Conservation (phyloP, 2,888 invertebrate species). For the Drosophila anomelani region DNA sequence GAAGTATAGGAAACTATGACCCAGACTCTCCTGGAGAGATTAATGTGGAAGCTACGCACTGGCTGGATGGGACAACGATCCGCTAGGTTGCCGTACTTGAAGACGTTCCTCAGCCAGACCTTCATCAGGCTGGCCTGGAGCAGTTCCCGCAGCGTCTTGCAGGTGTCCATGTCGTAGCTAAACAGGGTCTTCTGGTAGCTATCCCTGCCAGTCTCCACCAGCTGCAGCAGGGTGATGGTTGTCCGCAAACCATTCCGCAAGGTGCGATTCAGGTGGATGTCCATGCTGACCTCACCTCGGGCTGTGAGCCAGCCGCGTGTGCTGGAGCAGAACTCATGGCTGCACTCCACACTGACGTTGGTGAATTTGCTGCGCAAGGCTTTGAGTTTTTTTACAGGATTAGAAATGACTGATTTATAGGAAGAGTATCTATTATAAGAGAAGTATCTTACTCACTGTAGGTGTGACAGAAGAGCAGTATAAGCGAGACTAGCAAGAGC, state of each 20-base stretch:
- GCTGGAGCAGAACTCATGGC: constrained; percentile 27
- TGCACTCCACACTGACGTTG: constrained; percentile 35
- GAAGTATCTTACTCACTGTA: constrained; percentile 2
- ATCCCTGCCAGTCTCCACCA: constrained; percentile 23
- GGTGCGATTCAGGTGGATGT: constrained; percentile 34
- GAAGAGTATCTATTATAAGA: background rate
- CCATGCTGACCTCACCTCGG: constrained; percentile 29
- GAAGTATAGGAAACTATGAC: background rate
- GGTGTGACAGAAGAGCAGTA: constrained; percentile 5
- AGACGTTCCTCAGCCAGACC: constrained; percentile 57
- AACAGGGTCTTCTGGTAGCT: constrained; percentile 53
- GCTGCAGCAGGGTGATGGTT: constrained; percentile 37
- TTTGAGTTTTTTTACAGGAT: background rate
- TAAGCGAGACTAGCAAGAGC: constrained; percentile 18
- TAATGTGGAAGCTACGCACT: constrained; percentile 45
- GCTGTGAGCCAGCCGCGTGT: constrained; percentile 43
- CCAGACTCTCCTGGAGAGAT: background rate
- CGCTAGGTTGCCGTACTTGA: constrained; percentile 53
- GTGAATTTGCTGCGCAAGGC: constrained; percentile 41
- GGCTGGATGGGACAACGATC: constrained; percentile 54
- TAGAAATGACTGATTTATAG: background rate
- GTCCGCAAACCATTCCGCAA: constrained; percentile 45
- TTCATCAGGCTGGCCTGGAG: constrained; percentile 31
- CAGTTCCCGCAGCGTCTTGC: constrained; percentile 43
- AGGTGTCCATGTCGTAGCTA: constrained; percentile 61